Evolutionary conservation across 2,113 vertebrate genomes (phyloP).

Genomic region (Pterocles orientalis): DNA sequence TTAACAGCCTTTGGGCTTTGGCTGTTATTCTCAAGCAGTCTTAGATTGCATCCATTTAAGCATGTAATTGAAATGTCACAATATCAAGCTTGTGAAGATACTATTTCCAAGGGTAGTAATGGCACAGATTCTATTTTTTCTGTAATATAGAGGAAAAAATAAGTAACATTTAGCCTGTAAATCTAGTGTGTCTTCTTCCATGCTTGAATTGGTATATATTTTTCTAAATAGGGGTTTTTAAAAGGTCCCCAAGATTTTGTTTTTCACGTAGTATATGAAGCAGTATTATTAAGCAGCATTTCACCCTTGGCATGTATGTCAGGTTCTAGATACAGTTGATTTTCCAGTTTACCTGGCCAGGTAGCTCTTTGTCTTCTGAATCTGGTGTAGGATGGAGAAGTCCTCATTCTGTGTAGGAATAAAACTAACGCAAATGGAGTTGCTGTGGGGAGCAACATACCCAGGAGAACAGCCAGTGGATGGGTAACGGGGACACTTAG

Average conservation of each 20-base stretch:
- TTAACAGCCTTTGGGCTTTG: not conserved
- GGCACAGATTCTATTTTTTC: not conserved
- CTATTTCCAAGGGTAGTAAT: not conserved
- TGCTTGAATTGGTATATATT: not conserved
- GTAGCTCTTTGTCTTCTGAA: not conserved
- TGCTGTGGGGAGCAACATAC: not conserved
- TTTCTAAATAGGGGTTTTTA: not conserved
- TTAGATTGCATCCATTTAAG: not conserved
- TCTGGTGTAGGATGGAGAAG: not conserved
- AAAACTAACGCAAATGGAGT: not conserved
- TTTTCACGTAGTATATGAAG: not conserved
- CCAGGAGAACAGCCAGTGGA: not conserved
- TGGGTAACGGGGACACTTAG: not conserved
- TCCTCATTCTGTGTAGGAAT: not conserved
- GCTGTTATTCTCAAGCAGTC: not conserved
- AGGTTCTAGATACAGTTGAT: not conserved
- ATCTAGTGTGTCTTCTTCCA: not conserved
- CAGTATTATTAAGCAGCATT: not conserved
- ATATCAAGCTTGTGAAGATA: not conserved
- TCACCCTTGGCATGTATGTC: not conserved
- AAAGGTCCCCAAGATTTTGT: not conserved
- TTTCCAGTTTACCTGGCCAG: not conserved
- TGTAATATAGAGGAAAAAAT: not conserved
- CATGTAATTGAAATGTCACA: not conserved
- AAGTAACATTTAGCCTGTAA: not conserved